Percentiles rank a stretch among this genome's conserved stretches.
Conservation (phyloP, 1,140 invertebrate species). For the Scylla paramamosain region DNA sequence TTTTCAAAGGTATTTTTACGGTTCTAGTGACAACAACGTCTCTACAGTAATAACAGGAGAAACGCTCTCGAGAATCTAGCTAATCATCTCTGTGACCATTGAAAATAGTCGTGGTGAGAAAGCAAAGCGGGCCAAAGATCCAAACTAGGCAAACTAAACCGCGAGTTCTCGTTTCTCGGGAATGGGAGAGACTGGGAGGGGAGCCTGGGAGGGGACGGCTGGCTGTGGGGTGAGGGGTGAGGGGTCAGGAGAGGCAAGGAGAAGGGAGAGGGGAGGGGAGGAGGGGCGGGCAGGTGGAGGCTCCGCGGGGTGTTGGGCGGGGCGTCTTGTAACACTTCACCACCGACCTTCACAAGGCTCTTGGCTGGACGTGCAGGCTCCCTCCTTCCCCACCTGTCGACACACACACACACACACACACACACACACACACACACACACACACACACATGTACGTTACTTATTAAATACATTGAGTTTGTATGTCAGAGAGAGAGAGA, state of each 20-base stretch:
- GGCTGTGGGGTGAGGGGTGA: not conserved
- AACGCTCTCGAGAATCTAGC: too few relatives aligned
- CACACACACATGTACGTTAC: too few relatives aligned
- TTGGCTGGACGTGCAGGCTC: not conserved
- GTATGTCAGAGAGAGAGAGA: too few relatives aligned
- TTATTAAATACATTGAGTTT: too few relatives aligned
- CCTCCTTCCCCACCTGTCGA: not conserved
- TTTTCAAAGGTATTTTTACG: too few relatives aligned
- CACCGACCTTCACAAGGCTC: constrained; percentile 9
- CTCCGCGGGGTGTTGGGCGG: not conserved
- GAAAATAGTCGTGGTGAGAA: too few relatives aligned
- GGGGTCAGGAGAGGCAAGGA: not conserved
- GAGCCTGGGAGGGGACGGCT: not conserved
- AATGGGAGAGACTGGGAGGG: not conserved
- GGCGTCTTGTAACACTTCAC: not conserved
- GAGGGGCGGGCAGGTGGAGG: not conserved
- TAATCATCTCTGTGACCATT: too few relatives aligned
- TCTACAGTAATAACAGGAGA: too few relatives aligned
- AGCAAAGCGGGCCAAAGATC: not conserved
- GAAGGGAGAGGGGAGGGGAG: not conserved
- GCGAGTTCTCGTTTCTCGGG: too few relatives aligned
- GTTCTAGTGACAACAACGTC: too few relatives aligned
- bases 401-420: not conserved
- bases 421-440: not conserved
- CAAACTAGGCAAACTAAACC: not conserved